These are phyloP conservation scores for Strigops habroptila DNA, from an alignment of 2,113 vertebrate species.

Conservation along the genomic window DNA sequence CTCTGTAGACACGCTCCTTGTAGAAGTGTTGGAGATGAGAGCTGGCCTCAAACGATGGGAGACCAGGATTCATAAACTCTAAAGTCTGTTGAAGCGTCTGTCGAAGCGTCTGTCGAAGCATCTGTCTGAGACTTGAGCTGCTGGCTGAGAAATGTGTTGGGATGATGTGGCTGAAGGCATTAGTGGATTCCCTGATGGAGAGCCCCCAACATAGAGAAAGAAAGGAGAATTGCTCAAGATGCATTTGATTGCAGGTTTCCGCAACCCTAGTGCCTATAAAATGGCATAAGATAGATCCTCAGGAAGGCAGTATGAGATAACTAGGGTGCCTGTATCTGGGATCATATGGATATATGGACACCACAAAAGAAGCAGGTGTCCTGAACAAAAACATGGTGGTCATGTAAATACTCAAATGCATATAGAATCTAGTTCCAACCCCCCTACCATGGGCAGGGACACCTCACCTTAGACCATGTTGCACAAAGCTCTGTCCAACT, in stretches of 20 bases:
- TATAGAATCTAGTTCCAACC: fast-evolving
- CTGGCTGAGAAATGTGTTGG: not conserved
- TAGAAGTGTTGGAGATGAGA: not conserved
- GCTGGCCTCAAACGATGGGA: fast-evolving
- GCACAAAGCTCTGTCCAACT: no score
- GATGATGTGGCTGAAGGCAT: not conserved
- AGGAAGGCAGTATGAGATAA: not conserved
- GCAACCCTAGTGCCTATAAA: not conserved
- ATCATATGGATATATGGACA: not conserved
- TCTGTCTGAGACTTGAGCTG: not conserved
- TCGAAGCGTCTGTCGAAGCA: no score
- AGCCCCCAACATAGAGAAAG: fast-evolving
- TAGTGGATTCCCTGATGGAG: not conserved
- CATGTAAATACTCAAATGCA: not conserved
- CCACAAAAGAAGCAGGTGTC: not conserved
- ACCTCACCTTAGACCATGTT: no score
- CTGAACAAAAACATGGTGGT: not conserved
- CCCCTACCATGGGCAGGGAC: no score
- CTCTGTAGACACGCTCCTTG: not conserved
- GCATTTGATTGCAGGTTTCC: not conserved
- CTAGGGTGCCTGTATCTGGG: not conserved
- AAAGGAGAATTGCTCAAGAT: not conserved
- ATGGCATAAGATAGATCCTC: fast-evolving
- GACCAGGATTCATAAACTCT: not conserved
- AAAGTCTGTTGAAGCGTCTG: no score